Percentiles rank a stretch among this genome's conserved stretches.
These are phyloP conservation scores for Standfussiana lucernea DNA, from an alignment of 2,888 invertebrate genomes.

Conservation along the genomic window DNA sequence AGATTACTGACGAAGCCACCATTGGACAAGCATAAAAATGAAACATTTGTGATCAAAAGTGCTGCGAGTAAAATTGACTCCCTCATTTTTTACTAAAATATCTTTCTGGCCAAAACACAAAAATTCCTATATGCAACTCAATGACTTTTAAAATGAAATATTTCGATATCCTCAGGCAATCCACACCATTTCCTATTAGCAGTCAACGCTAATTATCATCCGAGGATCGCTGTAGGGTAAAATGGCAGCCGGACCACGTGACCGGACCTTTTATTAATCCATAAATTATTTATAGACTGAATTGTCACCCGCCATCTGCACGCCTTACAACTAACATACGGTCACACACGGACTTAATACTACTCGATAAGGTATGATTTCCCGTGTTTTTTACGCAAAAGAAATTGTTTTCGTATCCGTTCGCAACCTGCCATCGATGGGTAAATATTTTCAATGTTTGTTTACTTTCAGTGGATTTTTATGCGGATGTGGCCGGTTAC, in stretches of 20 bases:
- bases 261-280: constrained; percentile 73
- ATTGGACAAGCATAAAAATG: too few relatives aligned
- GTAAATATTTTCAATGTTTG: constrained; percentile 69
- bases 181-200: constrained; percentile 57
- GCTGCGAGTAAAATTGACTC: too few relatives aligned
- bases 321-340: constrained; percentile 55
- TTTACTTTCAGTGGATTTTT: constrained; percentile 64
- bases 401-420: constrained; percentile 22
- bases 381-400: background rate
- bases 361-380: constrained; percentile 42
- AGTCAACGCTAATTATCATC: constrained; percentile 71
- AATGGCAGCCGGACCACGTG: constrained; percentile 73
- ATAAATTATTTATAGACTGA: constrained; percentile 76
- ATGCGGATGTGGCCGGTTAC: constrained; percentile 62
- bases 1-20: too few relatives aligned
- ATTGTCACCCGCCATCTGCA: constrained; percentile 73
- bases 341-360: constrained; percentile 34
- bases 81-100: background rate
- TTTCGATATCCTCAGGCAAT: constrained; percentile 41
- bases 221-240: constrained; percentile 71
- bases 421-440: constrained; percentile 57
- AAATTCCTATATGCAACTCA: background rate
- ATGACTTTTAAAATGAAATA: constrained; percentile 22
- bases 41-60: too few relatives aligned
- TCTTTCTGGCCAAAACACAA: background rate